A percentile compares a stretch with the other conserved stretches of the same genome.
Conservation (phyloP, 2,888 invertebrate genomes). For the Atrina japonica region DNA sequence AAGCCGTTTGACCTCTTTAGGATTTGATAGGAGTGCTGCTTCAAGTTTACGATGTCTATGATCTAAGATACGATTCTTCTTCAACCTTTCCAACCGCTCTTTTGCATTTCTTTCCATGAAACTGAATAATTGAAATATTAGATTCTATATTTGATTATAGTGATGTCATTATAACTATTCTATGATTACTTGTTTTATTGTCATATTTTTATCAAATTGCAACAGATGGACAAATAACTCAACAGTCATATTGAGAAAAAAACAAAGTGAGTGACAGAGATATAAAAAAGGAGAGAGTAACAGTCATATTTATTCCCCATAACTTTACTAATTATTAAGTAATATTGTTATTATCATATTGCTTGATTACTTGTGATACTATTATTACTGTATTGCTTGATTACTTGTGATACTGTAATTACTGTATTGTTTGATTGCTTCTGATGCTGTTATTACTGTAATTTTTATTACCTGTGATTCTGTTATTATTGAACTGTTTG, state of each 20-base stretch:
- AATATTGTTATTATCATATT: too few species aligned
- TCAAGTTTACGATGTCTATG: conserved; percentile 64
- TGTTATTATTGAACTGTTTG: not conserved
- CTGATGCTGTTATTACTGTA: not conserved
- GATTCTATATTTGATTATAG: too few species aligned
- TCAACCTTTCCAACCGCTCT: conserved; percentile 59
- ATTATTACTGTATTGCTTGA: too few species aligned
- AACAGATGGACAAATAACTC: not conserved
- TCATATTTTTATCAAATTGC: not conserved
- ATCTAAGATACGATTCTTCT: conserved; percentile 55
- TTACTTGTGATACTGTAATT: too few species aligned
- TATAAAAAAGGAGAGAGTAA: too few species aligned
- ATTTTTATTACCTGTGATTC: not conserved
- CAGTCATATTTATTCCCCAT: too few species aligned
- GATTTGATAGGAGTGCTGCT: conserved; percentile 69
- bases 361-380: too few species aligned
- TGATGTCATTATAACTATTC: too few species aligned
- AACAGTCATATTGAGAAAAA: not conserved
- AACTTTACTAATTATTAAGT: too few species aligned
- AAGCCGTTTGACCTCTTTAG: conserved; percentile 74
- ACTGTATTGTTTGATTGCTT: too few species aligned
- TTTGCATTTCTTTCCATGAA: conserved; percentile 62
- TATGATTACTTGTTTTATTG: too few species aligned
- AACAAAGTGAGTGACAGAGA: too few species aligned
- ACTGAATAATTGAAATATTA: conserved; percentile 45